Percentiles rank a stretch among this genome's conserved stretches.
These are phyloP conservation scores for Eupithecia dodoneata DNA, from an alignment of 2,888 invertebrate genomes.

Conservation along the genomic window DNA sequence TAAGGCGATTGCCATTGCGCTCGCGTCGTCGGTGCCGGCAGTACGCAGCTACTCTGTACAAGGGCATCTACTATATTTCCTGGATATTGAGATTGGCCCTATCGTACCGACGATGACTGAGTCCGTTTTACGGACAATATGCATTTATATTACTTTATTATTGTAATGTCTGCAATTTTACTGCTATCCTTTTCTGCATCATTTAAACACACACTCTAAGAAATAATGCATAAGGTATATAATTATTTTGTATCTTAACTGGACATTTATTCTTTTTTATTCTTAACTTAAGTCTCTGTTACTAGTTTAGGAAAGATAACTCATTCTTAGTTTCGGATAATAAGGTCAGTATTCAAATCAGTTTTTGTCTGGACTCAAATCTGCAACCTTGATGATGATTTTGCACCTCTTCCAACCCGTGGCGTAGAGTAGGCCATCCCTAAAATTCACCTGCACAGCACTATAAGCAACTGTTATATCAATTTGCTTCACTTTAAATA, in stretches of 20 bases:
- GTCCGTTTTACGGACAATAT: conserved; percentile 28
- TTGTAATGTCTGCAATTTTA: conserved; percentile 27
- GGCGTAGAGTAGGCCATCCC: neutral
- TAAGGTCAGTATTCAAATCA: neutral
- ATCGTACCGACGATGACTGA: conserved; percentile 44
- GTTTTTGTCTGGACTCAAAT: neutral
- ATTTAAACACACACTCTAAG: neutral
- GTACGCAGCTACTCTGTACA: conserved; percentile 50
- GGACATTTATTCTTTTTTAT: neutral
- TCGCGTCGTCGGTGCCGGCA: conserved; percentile 48
- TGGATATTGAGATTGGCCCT: conserved; percentile 62
- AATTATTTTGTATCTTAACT: conserved; percentile 3
- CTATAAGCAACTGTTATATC: neutral
- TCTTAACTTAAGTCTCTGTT: neutral
- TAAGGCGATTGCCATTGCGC: conserved; percentile 50
- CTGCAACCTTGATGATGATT: neutral
- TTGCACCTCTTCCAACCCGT: neutral
- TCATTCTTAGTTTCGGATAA: neutral
- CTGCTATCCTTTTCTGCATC: conserved; percentile 13
- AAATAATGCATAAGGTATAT: neutral
- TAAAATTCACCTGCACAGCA: neutral
- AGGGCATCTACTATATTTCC: conserved; percentile 78
- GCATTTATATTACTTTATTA: conserved; percentile 32
- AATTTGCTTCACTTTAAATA: neutral
- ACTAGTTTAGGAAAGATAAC: neutral